phyloP scores from a whole-genome alignment of 2,113 vertebrate genomes.

The Sprattus sprattus region DNA sequence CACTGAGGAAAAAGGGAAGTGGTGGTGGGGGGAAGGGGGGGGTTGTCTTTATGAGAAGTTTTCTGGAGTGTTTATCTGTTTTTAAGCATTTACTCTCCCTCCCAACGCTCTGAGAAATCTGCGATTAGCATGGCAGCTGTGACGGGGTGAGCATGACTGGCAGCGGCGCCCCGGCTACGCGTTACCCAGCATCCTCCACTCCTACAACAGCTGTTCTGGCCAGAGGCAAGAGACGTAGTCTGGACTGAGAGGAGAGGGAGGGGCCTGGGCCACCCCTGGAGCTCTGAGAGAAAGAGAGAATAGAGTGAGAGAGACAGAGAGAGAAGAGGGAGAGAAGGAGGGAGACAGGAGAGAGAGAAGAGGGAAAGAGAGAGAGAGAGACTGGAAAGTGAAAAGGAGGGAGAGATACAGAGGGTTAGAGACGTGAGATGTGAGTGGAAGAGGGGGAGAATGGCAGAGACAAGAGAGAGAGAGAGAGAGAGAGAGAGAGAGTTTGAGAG shows the following conservation, averaged over 20 bases:
- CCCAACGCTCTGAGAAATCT: background rate
- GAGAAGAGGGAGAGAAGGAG: background rate
- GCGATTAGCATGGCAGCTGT: conserved; percentile 44
- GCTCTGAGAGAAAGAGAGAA: conserved; percentile 21
- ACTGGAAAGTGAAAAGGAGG: background rate
- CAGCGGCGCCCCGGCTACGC: conserved; percentile 40
- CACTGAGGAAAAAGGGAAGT: background rate
- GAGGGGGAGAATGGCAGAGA: background rate
- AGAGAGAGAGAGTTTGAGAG: background rate
- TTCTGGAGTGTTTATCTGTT: background rate
- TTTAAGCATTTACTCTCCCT: background rate
- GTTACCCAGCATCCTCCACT: conserved; percentile 46
- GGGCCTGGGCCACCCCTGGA: conserved; percentile 34
- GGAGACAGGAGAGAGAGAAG: background rate
- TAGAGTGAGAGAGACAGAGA: conserved; percentile 16
- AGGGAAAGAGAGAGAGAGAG: background rate
- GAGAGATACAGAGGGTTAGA: background rate
- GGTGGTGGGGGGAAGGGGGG: background rate
- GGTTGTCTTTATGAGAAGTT: background rate
- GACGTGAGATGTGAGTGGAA: background rate
- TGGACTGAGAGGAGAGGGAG: conserved; percentile 28
- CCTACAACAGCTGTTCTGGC: conserved; percentile 56
- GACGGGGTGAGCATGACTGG: conserved; percentile 45
- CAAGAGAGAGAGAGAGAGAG: background rate
- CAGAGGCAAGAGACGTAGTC: conserved; percentile 46